A percentile compares a stretch with the other conserved stretches of the same genome.
Evolutionary conservation across 1,140 invertebrate species (phyloP).

Genomic region (Gryllus bimaculatus): DNA sequence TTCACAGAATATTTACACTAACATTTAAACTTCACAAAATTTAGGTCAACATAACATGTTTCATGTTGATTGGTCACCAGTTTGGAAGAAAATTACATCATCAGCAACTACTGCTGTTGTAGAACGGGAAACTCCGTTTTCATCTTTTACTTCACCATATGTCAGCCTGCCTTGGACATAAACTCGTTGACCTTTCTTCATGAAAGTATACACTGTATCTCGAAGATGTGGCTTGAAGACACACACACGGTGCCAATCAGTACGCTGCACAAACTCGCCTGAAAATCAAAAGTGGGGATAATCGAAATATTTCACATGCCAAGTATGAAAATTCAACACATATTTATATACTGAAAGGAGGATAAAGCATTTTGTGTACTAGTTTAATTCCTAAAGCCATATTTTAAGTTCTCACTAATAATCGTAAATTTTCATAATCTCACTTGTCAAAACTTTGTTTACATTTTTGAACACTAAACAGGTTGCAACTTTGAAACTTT

Average conservation of each 20-base stretch:
- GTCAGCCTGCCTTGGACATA: constrained; percentile 71
- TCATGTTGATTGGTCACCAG: constrained; percentile 7
- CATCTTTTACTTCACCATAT: constrained; percentile 77
- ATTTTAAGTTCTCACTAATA: not conserved
- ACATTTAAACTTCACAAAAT: no score
- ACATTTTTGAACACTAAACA: no score
- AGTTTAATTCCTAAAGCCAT: no score
- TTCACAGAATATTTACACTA: no score
- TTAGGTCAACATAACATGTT: no score
- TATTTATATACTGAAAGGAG: no score
- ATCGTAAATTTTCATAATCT: not conserved
- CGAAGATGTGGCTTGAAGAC: constrained; percentile 77
- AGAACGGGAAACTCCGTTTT: constrained; percentile 55
- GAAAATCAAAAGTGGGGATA: constrained; percentile 24
- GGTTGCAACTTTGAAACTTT: no score
- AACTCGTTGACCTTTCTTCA: constrained; percentile 80
- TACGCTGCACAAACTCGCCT: constrained; percentile 71
- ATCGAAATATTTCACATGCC: no score
- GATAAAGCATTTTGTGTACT: no score
- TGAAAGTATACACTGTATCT: constrained; percentile 63
- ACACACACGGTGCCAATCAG: constrained; percentile 84
- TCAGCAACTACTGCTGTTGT: constrained; percentile 77
- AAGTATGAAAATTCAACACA: no score
- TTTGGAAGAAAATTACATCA: constrained; percentile 69
- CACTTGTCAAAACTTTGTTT: not conserved